phyloP scores from a whole-genome alignment of 2,797 vertebrate genomes.

The Lerista edwardsae region DNA sequence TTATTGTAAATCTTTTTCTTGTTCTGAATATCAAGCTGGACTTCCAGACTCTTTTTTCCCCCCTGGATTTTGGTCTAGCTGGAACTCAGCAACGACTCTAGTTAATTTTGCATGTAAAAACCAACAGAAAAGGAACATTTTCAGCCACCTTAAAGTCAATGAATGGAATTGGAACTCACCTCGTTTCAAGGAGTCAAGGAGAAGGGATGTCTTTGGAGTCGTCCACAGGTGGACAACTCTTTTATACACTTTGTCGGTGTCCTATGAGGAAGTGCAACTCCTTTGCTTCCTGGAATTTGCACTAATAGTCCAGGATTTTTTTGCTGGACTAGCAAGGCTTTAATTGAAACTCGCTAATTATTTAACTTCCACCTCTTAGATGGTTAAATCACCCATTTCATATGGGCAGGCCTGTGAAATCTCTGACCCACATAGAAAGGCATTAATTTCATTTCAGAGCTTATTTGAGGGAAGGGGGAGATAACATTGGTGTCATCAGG shows the following conservation, averaged over 20 bases:
- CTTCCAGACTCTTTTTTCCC: too few species aligned
- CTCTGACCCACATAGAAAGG: too few species aligned
- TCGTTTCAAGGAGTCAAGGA: background rate
- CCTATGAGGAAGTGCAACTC: background rate
- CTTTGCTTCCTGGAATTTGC: background rate
- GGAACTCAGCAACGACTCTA: too few species aligned
- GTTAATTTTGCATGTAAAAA: too few species aligned
- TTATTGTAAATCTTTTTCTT: too few species aligned
- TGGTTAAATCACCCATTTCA: background rate
- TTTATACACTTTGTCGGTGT: background rate
- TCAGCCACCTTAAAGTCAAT: background rate
- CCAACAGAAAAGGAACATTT: too few species aligned
- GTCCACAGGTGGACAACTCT: background rate
- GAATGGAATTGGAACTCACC: background rate
- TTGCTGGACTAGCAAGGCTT: background rate
- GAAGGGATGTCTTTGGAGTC: background rate
- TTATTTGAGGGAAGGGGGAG: too few species aligned
- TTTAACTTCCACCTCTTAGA: background rate
- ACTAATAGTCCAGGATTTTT: background rate
- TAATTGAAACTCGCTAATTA: background rate
- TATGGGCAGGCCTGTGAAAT: too few species aligned
- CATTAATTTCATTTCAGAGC: too few species aligned
- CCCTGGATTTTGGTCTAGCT: too few species aligned
- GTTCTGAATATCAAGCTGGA: too few species aligned
- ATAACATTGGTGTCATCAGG: too few species aligned